A percentile compares a stretch with the other conserved stretches of the same genome.
phyloP scores from a whole-genome alignment of 2,113 vertebrate genomes.

The Dicentrarchus labrax region DNA sequence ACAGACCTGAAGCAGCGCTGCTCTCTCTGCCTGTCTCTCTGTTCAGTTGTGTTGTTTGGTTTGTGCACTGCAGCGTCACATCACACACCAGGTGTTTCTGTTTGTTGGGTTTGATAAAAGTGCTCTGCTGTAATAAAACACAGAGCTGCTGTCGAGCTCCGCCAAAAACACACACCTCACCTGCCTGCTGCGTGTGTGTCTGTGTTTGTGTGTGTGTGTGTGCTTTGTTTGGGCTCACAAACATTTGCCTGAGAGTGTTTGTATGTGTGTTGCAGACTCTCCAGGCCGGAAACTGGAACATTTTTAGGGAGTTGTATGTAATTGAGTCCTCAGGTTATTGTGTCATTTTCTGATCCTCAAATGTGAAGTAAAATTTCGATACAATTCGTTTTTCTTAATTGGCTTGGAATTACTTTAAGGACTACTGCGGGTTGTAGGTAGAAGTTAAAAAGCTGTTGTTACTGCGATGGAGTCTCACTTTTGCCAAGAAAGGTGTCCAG shows the following conservation, averaged over 20 bases:
- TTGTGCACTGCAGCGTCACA: conserved; percentile 59
- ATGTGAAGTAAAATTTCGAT: background rate
- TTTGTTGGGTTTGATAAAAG: conserved; percentile 71
- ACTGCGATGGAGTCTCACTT: background rate
- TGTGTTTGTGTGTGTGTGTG: conserved; percentile 7
- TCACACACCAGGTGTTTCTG: conserved; percentile 68
- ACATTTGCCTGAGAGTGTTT: conserved; percentile 55
- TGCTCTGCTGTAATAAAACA: conserved; percentile 62
- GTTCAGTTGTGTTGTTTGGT: conserved; percentile 49
- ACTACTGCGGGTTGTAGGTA: too few relatives aligned
- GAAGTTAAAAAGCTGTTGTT: background rate
- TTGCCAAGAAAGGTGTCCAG: background rate
- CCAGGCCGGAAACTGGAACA: conserved; percentile 27
- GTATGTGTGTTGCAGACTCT: conserved; percentile 27
- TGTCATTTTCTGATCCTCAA: background rate
- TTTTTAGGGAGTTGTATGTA: conserved; percentile 7
- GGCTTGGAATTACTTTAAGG: background rate
- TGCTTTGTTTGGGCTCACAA: conserved; percentile 40
- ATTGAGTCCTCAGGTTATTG: conserved; percentile 4
- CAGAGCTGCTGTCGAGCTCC: conserved; percentile 59
- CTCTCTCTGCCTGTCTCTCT: background rate
- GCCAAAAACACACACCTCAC: conserved; percentile 59
- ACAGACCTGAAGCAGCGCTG: background rate
- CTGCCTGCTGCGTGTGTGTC: conserved; percentile 37
- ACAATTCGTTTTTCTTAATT: background rate